A percentile compares a stretch with the other conserved stretches of the same genome.
Evolutionary conservation across 2,888 invertebrate genomes (phyloP).

Genomic region (Gonocerus acuteangulatus): DNA sequence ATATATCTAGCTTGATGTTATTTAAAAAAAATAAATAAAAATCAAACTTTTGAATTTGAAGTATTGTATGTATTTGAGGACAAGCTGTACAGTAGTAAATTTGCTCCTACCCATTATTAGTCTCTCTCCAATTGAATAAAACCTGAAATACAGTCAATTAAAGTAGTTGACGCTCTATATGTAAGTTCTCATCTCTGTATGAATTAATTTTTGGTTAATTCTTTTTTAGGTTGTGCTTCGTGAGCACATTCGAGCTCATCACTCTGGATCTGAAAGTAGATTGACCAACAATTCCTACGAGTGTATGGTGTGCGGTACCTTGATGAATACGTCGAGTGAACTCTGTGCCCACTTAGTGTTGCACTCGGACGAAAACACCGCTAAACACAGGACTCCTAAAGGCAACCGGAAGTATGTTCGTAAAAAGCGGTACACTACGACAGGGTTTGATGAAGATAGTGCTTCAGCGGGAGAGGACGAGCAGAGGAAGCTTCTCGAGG

Average conservation of each 20-base stretch:
- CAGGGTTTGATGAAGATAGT: background rate
- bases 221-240: slow-evolving; percentile 58
- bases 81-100: too few relatives aligned
- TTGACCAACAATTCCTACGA: slow-evolving; percentile 57
- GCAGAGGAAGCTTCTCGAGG: background rate
- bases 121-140: too few relatives aligned
- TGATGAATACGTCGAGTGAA: slow-evolving; percentile 62
- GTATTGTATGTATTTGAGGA: too few relatives aligned
- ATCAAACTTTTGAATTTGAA: too few relatives aligned
- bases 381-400: slow-evolving; percentile 42
- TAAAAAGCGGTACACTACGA: slow-evolving; percentile 25
- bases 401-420: slow-evolving; percentile 10
- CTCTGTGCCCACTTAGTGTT: slow-evolving; percentile 74
- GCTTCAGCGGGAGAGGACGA: slow-evolving; percentile 5
- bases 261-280: slow-evolving; percentile 70
- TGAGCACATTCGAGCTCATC: slow-evolving; percentile 78
- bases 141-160: too few relatives aligned
- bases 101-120: too few relatives aligned
- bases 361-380: slow-evolving; percentile 79
- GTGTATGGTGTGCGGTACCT: slow-evolving; percentile 68
- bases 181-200: too few relatives aligned
- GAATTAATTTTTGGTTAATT: too few relatives aligned
- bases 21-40: too few relatives aligned
- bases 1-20: too few relatives aligned
- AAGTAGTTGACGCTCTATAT: too few relatives aligned